Conservation (phyloP, 2,888 invertebrate genomes). For the Zaprionus bogoriensis region DNA sequence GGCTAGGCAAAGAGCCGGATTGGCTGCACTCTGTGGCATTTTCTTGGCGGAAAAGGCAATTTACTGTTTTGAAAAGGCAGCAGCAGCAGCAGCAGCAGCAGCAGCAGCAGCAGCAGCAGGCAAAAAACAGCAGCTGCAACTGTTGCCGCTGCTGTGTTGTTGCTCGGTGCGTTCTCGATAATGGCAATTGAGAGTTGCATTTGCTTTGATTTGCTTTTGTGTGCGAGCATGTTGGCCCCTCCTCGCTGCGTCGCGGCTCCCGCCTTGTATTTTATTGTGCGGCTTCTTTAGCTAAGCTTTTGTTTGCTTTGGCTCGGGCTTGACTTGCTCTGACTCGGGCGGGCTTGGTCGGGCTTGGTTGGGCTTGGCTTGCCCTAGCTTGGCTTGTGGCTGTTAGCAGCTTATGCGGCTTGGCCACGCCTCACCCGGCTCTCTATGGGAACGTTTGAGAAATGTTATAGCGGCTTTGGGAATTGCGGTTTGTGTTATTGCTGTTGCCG, state of each 20-base stretch:
- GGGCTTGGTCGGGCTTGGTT: slow-evolving; percentile 14
- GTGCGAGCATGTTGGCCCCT: slow-evolving; percentile 3
- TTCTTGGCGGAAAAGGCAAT: slow-evolving; percentile 52
- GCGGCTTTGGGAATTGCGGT: slow-evolving; percentile 75
- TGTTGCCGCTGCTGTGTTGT: slow-evolving; percentile 21
- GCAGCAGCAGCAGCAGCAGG: not conserved
- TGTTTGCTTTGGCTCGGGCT: slow-evolving; percentile 54
- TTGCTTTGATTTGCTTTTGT: slow-evolving; percentile 70
- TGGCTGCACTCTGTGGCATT: slow-evolving; percentile 19
- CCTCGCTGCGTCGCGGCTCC: too few relatives aligned
- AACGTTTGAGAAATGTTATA: slow-evolving; percentile 75
- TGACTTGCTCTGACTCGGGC: slow-evolving; percentile 15
- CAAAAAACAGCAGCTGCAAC: not conserved
- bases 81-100: slow-evolving; percentile 13
- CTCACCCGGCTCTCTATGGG: slow-evolving; percentile 26
- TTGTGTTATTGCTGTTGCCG: slow-evolving; percentile 63
- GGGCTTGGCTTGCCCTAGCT: slow-evolving; percentile 18
- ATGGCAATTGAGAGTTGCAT: slow-evolving; percentile 77
- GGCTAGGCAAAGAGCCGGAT: not conserved
- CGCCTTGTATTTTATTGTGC: slow-evolving; percentile 40
- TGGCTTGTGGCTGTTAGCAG: slow-evolving; percentile 61
- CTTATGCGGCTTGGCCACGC: slow-evolving; percentile 59
- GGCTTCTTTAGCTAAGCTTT: slow-evolving; percentile 63
- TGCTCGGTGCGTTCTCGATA: slow-evolving; percentile 58
- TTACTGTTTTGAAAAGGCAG: slow-evolving; percentile 50